These are phyloP conservation scores for Amphiprion percula DNA, from an alignment of 2,113 vertebrate species.

Conservation along the genomic window DNA sequence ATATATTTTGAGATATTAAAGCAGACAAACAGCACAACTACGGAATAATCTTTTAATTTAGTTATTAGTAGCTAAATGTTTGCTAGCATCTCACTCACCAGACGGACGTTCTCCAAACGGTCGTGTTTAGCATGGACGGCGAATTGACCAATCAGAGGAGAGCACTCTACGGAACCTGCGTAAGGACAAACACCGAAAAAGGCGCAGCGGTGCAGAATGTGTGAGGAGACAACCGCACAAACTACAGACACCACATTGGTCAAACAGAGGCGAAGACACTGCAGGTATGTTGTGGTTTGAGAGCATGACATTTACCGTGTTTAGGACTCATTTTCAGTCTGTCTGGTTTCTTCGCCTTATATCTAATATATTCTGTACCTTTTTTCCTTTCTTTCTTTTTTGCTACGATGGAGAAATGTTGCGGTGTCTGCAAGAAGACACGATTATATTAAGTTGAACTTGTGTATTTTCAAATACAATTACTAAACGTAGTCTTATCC, in stretches of 20 bases:
- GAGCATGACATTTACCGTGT: background rate
- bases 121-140: background rate
- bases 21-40: fast-evolving
- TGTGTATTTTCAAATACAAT: too few relatives aligned
- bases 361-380: too few relatives aligned
- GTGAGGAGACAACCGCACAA: too few relatives aligned
- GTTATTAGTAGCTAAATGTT: background rate
- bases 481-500: too few relatives aligned
- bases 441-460: too few relatives aligned
- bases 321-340: too few relatives aligned
- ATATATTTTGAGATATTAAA: background rate
- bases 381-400: too few relatives aligned
- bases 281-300: background rate
- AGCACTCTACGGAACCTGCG: conserved; percentile 47
- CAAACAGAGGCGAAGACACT: background rate
- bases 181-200: conserved; percentile 21
- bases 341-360: too few relatives aligned
- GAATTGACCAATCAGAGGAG: conserved; percentile 65
- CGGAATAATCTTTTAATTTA: background rate
- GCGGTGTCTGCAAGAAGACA: too few relatives aligned
- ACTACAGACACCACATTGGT: too few relatives aligned
- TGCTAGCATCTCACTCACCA: conserved; percentile 51
- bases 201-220: background rate
- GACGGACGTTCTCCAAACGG: conserved; percentile 34
- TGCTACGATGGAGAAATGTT: too few relatives aligned